phyloP scores from a whole-genome alignment of 2,888 invertebrate species.

The Polyploca ridens region DNA sequence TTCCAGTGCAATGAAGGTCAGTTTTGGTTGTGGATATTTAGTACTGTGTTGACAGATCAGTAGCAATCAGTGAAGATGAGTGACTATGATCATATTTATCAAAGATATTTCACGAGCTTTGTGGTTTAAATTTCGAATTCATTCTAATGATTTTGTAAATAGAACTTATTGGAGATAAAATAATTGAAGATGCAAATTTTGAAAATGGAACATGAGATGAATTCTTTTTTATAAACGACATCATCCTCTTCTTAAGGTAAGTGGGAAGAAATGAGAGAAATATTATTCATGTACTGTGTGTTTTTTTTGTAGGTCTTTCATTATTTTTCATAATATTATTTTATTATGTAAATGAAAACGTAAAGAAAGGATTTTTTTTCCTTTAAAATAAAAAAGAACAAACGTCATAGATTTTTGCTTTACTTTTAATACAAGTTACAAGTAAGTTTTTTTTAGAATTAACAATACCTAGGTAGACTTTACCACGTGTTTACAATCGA shows the following conservation, averaged over 20 bases:
- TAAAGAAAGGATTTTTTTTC: too few relatives aligned
- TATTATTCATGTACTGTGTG: background rate
- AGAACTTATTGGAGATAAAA: background rate
- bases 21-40: conserved; percentile 24
- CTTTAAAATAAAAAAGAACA: too few relatives aligned
- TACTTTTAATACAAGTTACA: too few relatives aligned
- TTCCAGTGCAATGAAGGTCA: background rate
- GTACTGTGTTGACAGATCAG: conserved; percentile 62
- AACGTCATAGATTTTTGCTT: too few relatives aligned
- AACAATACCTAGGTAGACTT: too few relatives aligned
- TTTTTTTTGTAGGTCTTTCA: background rate
- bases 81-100: conserved; percentile 45
- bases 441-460: too few relatives aligned
- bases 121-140: background rate
- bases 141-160: background rate
- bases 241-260: background rate
- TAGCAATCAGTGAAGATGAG: conserved; percentile 57
- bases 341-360: too few relatives aligned
- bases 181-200: background rate
- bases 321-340: too few relatives aligned
- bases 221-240: too few relatives aligned
- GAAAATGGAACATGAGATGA: background rate
- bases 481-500: background rate
- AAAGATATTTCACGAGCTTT: background rate
- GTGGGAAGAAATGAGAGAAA: background rate